Percentiles rank a stretch among this genome's conserved stretches.
These are phyloP conservation scores for Melanocharis versteri DNA, from an alignment of 2,113 vertebrate genomes.

Conservation along the genomic window DNA sequence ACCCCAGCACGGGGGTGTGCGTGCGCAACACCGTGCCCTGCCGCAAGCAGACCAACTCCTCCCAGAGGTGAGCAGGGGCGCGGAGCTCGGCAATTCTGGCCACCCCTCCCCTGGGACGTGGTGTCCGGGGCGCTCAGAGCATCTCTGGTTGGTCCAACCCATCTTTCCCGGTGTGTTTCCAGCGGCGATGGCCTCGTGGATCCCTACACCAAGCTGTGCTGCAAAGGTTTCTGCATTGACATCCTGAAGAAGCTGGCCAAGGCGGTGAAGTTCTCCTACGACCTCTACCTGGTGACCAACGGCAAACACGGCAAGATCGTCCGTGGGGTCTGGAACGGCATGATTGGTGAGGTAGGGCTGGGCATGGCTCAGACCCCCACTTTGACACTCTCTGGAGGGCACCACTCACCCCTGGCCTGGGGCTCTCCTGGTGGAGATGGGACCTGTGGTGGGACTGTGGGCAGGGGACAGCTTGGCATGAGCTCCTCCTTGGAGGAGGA, in stretches of 20 bases:
- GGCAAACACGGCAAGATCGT: constrained; percentile 96
- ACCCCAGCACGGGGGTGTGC: constrained; percentile 87
- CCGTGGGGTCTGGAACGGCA: constrained; percentile 95
- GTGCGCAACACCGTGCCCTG: constrained; percentile 97
- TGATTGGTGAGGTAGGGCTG: constrained; percentile 93
- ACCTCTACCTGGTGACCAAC: constrained; percentile 97
- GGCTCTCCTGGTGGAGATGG: neutral
- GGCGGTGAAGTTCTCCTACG: constrained; percentile 92
- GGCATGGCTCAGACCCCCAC: accelerated
- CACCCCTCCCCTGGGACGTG: accelerated
- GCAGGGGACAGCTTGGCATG: neutral
- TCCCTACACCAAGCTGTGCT: constrained; percentile 95
- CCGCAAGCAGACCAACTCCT: constrained; percentile 91
- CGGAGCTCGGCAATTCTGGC: accelerated
- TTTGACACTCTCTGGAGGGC: neutral
- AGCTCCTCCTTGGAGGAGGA: neutral
- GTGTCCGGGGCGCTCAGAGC: neutral
- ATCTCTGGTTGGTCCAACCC: neutral
- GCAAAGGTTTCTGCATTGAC: constrained; percentile 98
- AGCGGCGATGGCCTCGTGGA: constrained; percentile 64
- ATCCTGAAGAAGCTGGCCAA: constrained; percentile 96
- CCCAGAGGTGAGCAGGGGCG: constrained; percentile 72
- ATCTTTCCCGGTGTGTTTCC: neutral
- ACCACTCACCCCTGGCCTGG: neutral
- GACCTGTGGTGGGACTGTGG: neutral